phyloP scores from a whole-genome alignment of 2,888 invertebrate species.

The Tortrix viridana region DNA sequence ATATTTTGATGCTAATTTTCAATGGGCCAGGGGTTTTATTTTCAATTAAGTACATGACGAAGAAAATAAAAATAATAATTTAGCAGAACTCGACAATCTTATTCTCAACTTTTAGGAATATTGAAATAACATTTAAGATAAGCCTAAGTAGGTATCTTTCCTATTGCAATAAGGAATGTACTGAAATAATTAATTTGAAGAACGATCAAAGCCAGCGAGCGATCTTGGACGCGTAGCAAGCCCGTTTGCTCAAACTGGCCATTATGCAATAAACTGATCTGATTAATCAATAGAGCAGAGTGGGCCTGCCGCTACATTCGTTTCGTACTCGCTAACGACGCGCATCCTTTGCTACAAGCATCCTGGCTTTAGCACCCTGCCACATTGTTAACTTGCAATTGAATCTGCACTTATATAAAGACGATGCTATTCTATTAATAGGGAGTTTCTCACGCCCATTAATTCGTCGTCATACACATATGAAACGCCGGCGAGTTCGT shows the following conservation, averaged over 20 bases:
- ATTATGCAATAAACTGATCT: constrained; percentile 80
- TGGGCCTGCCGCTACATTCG: constrained; percentile 64
- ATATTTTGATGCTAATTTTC: too few species aligned
- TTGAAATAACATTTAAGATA: too few species aligned
- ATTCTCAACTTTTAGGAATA: too few species aligned
- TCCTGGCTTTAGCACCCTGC: constrained; percentile 35
- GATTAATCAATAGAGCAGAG: constrained; percentile 80
- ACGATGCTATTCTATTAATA: constrained; percentile 30
- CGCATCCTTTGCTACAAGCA: constrained; percentile 57
- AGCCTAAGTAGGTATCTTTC: too few species aligned
- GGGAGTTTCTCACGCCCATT: constrained; percentile 25
- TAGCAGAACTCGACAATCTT: too few species aligned
- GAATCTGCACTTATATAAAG: constrained; percentile 18
- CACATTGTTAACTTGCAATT: constrained; percentile 20
- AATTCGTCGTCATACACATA: constrained; percentile 23
- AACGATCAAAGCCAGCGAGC: constrained; percentile 4
- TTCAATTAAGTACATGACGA: too few species aligned
- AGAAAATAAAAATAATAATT: too few species aligned
- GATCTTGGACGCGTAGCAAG: constrained; percentile 32
- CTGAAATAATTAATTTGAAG: not conserved
- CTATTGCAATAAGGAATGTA: too few species aligned
- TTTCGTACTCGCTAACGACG: constrained; percentile 60
- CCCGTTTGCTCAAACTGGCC: constrained; percentile 46
- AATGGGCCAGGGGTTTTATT: too few species aligned
- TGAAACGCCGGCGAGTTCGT: constrained; percentile 17